phyloP scores from a whole-genome alignment of 2,113 vertebrate species.

The Siniperca chuatsi region DNA sequence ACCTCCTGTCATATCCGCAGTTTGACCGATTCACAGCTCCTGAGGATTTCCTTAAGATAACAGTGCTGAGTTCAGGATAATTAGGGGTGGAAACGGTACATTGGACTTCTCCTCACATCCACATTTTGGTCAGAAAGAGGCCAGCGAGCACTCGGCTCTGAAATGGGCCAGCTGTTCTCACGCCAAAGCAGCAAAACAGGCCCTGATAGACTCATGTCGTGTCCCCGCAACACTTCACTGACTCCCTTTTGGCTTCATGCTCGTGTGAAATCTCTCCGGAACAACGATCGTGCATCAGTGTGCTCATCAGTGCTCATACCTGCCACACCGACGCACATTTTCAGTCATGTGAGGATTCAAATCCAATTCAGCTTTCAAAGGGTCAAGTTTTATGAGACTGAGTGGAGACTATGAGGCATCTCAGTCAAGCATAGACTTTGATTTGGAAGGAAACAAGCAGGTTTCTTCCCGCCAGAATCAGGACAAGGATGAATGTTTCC shows the following conservation, averaged over 20 bases:
- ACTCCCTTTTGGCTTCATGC: conserved; percentile 54
- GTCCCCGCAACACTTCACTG: conserved; percentile 51
- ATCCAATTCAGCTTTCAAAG: conserved; percentile 13
- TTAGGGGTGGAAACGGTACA: conserved; percentile 65
- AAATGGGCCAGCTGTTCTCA: conserved; percentile 66
- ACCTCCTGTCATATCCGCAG: conserved; percentile 46
- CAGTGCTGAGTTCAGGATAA: conserved; percentile 54
- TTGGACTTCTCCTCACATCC: conserved; percentile 59
- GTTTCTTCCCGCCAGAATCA: conserved; percentile 23
- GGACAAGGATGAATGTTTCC: conserved; percentile 35
- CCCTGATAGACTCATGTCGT: conserved; percentile 13
- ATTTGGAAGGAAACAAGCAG: conserved; percentile 27
- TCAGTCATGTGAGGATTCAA: conserved; percentile 11
- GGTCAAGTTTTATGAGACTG: conserved; percentile 37
- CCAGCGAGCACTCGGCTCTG: conserved; percentile 17
- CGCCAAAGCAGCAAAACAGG: conserved; percentile 39
- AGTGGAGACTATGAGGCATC: conserved; percentile 27
- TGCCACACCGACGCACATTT: conserved; percentile 1
- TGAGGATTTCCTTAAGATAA: conserved; percentile 70
- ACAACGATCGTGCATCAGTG: conserved; percentile 35
- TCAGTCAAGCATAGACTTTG: conserved; percentile 28
- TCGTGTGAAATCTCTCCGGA: conserved; percentile 66
- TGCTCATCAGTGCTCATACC: conserved; percentile 39
- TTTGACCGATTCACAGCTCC: conserved; percentile 49
- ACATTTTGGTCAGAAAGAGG: conserved; percentile 66